Evolutionary conservation across 2,888 invertebrate genomes (phyloP), one percentile per base, ranked within the genome.

Genomic region (Ischnura elegans): DNA sequence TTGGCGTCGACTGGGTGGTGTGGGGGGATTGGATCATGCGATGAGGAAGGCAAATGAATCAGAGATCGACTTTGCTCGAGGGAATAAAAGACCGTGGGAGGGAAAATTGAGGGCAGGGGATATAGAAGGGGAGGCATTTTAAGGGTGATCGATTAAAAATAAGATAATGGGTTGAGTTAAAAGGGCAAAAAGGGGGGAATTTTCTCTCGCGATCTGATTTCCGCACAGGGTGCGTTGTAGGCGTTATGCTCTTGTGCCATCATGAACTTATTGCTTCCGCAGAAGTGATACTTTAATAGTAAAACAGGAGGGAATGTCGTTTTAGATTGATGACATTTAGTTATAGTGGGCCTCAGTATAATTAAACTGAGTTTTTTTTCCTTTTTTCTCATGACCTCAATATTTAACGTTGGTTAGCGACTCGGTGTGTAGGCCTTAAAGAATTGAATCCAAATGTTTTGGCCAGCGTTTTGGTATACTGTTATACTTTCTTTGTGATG

Each of bases 11-110:
- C n/a, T n/a, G n/a, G 16, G 87, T 36, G 55, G 55, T 21, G 46
- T 86, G 45, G 46, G 45, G 2, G 86, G 45, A 0, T 10, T 6
- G 86, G 46, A 19, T 13, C 25, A 3, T 36, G 29, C 76, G 46
- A 13, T 61, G 90, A 51, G 51, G 36, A 36, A 76, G 76, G 76
- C 25, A 36, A 76, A 90, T 90, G 90, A 90, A 90, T 87, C 87
- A 55, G 55, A 55, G 55, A 87, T 90, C 90, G 86, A 45, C 86
- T 86, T 43, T 45, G 25, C 25, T 25, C 45, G 46, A 16, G 86
- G 46, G 86, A 86, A 46, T 46, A 36, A 45, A 86, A 2, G 42
- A 3, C 21, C 6, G 43, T 10, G 45, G 86, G 45, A 42, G 46
- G 36, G 76, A 36, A 76, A 76, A 86, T 86, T 43, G 43, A 45